phyloP scores from a whole-genome alignment of 2,797 vertebrate genomes.

The Taeniopygia guttata region DNA sequence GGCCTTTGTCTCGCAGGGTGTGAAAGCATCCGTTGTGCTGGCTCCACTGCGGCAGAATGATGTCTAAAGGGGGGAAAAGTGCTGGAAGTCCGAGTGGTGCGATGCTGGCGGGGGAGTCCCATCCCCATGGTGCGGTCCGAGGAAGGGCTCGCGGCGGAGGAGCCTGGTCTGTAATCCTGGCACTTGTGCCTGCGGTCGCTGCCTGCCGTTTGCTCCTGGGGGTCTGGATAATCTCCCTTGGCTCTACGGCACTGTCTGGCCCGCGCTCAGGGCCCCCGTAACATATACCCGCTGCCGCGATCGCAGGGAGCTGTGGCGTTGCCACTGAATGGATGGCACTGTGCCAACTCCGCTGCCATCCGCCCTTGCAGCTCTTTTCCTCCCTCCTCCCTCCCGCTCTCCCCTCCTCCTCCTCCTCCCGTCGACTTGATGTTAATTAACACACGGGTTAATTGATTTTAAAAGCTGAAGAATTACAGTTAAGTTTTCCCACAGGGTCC shows the following conservation, averaged over 20 bases:
- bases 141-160: slow-evolving; percentile 63
- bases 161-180: slow-evolving; percentile 73
- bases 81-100: slow-evolving; percentile 68
- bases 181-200: slow-evolving; percentile 72
- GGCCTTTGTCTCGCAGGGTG: slow-evolving; percentile 82
- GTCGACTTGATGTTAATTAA: slow-evolving; percentile 97
- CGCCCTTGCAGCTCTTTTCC: slow-evolving; percentile 94
- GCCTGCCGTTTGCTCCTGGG: slow-evolving; percentile 77
- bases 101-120: slow-evolving; percentile 61
- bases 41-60: slow-evolving; percentile 77
- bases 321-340: slow-evolving; percentile 99
- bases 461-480: slow-evolving; percentile 88
- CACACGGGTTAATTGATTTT: slow-evolving; percentile 95
- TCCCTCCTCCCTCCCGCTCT: slow-evolving; percentile 85
- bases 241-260: slow-evolving; percentile 77
- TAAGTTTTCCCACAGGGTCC: slow-evolving; percentile 79
- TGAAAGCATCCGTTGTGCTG: slow-evolving; percentile 78
- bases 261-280: slow-evolving; percentile 80
- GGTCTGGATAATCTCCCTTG: slow-evolving; percentile 79
- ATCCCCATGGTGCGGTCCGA: slow-evolving; percentile 61
- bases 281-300: slow-evolving; percentile 87
- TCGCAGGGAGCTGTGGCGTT: slow-evolving; percentile 89
- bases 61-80: slow-evolving; percentile 70
- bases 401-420: slow-evolving; percentile 83
- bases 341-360: slow-evolving; percentile 99